Evolutionary conservation across 37 sponge, comb jelly and placozoan genomes (phyloP), one percentile per base, ranked within the genome.

Genomic region (Halisarca cf. caerulea): DNA sequence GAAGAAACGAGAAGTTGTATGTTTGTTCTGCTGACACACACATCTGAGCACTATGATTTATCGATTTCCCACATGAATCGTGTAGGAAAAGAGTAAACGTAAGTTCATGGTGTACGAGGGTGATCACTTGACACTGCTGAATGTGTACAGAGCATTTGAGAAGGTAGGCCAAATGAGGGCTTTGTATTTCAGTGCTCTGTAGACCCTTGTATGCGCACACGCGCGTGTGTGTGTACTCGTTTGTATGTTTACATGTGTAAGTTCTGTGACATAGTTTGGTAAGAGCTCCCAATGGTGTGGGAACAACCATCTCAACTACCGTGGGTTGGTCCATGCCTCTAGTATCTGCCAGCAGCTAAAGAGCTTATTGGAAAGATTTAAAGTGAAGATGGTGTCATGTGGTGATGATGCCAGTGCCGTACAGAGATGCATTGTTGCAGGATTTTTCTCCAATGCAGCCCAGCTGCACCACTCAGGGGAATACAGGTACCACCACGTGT

Each of bases 91-190:
- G 25, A 89, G 89, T 24, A 78, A 88, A 17, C 42, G 90, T 24
- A 88, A 74, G 83, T 94, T 97, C 54, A 85, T 85, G 54, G 93
- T 92, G 61, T 84, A 92, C 69, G 97, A 95, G 37, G 97, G 97
- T 37, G 97, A 97, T 78, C 96, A 95, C 73, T 24, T 97, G 59
- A 97, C 97, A 15, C 59, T 97, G 82, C 82, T 97, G 43, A 97
- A 97, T 86, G 91, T 95, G 53, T 97, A 94, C 85, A 90, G 80
- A 25, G 95, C 93, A 0, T 97, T 97, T 77, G 61, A 89, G 21
- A 73, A 81, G 57, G 93, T 89, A 24, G 59, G 88, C 9, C 2
- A 51, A 25, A 59, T 36, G n/a, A 47, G 9, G 44, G 5, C 43
- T n/a, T 74, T 3, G 5, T 74, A 6, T 24, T 37, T 62, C 30